phyloP scores from a whole-genome alignment of 2,797 vertebrate genomes.

The Bradypus variegatus region DNA sequence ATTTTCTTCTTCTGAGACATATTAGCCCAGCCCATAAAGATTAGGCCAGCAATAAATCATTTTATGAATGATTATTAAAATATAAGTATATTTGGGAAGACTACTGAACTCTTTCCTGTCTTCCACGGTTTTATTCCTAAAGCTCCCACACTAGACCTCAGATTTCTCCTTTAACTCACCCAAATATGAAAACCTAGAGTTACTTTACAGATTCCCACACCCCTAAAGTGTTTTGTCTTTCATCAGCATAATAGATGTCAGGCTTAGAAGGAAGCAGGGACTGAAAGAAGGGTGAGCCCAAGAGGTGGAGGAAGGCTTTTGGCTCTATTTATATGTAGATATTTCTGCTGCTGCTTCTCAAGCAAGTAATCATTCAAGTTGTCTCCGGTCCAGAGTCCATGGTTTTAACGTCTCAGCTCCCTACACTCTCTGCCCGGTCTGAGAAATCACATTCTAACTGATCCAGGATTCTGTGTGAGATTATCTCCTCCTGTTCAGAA shows the following conservation, averaged over 20 bases:
- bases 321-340: not conserved
- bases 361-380: not conserved
- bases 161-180: not conserved
- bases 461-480: not conserved
- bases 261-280: not conserved
- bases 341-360: not conserved
- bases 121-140: not conserved
- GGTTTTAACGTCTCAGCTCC: not conserved
- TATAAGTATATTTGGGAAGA: not conserved
- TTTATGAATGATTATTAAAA: conserved; percentile 1
- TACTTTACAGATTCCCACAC: not conserved
- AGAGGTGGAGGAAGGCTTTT: not conserved
- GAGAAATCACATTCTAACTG: not conserved
- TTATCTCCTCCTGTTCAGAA: not conserved
- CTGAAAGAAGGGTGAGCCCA: not conserved
- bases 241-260: not conserved
- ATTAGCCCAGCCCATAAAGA: not conserved
- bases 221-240: not conserved
- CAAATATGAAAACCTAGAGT: not conserved
- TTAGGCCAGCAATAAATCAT: conserved; percentile 5
- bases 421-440: not conserved
- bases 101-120: not conserved
- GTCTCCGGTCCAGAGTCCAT: not conserved
- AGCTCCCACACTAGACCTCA: not conserved
- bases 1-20: not conserved